Evolutionary conservation across 2,888 invertebrate genomes (phyloP), one percentile per base, ranked within the genome.

Genomic region (Caenorhabditis imperialis): DNA sequence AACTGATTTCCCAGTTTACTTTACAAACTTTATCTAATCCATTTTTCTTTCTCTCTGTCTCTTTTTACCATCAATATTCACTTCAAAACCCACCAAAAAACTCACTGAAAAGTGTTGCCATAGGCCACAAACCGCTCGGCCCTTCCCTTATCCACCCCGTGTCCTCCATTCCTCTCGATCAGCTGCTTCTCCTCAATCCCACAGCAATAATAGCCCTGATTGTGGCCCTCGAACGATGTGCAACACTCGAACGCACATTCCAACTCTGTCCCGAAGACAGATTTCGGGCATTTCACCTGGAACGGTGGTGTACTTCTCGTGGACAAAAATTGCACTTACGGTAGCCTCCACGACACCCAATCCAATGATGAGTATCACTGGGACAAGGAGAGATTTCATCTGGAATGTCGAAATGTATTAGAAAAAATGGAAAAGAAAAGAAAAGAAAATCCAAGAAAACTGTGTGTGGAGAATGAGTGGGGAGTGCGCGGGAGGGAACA

Each of bases 171-270:
- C 40, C 75, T 60, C 23, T 70, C 70, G n/a, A 73, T 16, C 30
- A 79, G 45, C 3, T 25, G 42, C 22, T 77, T 75, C 47, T 83
- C 84, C 20, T 86, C 85, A 18, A 63, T 47, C 14, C 83, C 86
- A 62, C 86, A 86, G 53, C 86, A 86, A 58, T 81, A 85, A 48
- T 85, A 85, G 7, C 84, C 86, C 35, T 82, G 75, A 47, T 77
- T 65, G 3, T 61, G 58, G 20, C 85, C 84, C 65, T 83, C 84
- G 22, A 78, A 63, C 3, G 81, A 81, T 44, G 75, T 72, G 58
- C 85, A 85, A 54, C 85, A 85, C 38, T 82, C 79, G 53, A 83
- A 81, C 10, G 81, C 85, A 33, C 85, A 85, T 40, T 78, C 75
- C 22, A 85, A 54, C 14, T 77, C 57, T 3, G 48, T 55, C 5